phyloP scores from a whole-genome alignment of 2,888 invertebrate genomes.

The Macrosoma leucophasiata region DNA sequence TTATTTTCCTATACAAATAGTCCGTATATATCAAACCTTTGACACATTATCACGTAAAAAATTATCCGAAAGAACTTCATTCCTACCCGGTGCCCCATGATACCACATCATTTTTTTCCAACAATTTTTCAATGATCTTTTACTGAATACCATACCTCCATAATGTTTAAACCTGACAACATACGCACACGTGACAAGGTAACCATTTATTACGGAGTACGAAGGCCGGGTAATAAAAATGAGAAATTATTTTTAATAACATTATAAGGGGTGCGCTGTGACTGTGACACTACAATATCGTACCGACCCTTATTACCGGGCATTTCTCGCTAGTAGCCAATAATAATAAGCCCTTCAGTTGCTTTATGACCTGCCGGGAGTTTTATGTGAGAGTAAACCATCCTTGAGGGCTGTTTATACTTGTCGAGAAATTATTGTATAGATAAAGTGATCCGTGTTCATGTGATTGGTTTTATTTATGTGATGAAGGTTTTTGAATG shows the following conservation, averaged over 20 bases:
- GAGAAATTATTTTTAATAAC: constrained; percentile 76
- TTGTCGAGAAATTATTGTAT: constrained; percentile 3
- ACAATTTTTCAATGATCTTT: no score
- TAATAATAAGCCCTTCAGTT: constrained; percentile 55
- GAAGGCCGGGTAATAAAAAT: constrained; percentile 65
- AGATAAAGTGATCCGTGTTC: no score
- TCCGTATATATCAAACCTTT: no score
- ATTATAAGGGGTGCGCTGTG: constrained; percentile 41
- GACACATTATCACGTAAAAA: no score
- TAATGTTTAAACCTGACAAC: no score
- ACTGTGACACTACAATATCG: constrained; percentile 47
- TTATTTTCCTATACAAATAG: no score
- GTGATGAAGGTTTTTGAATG: no score
- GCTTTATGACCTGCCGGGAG: constrained; percentile 53
- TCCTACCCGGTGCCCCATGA: no score
- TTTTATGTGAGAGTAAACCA: constrained; percentile 49
- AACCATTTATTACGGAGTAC: constrained; percentile 50
- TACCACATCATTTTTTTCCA: no score
- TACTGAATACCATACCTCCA: no score
- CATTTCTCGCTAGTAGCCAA: constrained; percentile 57
- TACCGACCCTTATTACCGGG: constrained; percentile 52
- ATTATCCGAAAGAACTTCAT: no score
- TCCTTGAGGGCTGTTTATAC: constrained; percentile 27
- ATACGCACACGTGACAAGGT: constrained; percentile 35
- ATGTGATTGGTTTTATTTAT: no score